Percentiles rank a stretch among this genome's conserved stretches.
phyloP scores from a whole-genome alignment of 2,113 vertebrate genomes.

The Climacteris rufus region DNA sequence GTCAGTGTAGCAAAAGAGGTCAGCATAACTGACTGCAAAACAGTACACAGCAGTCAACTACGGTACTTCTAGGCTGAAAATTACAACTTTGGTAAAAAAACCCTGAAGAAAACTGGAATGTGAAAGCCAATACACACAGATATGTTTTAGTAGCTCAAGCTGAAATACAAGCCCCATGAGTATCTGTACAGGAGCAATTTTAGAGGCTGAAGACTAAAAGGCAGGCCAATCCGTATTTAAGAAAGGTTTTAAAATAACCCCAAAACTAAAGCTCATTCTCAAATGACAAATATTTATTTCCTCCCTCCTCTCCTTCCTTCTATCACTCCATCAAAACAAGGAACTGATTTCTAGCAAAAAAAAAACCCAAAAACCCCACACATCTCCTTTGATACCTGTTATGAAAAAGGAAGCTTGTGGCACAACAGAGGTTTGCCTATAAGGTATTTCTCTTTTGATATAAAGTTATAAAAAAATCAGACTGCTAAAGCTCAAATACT shows the following conservation, averaged over 20 bases:
- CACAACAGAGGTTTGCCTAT: not conserved
- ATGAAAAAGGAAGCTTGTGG: not conserved
- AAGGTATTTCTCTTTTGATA: not conserved
- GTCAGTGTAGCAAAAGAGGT: not conserved
- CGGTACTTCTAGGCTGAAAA: not conserved
- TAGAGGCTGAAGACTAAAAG: not conserved
- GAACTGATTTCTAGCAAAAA: not conserved
- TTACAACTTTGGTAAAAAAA: not conserved
- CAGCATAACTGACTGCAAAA: not conserved
- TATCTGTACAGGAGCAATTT: not conserved
- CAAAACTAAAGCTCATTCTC: not conserved
- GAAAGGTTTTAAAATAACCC: not conserved
- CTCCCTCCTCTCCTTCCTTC: not conserved
- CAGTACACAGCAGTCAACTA: not conserved
- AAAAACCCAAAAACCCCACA: not conserved
- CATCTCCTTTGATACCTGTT: not conserved
- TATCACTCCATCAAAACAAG: not conserved
- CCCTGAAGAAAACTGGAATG: not conserved
- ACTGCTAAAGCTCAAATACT: not conserved
- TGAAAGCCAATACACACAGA: not conserved
- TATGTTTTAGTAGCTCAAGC: not conserved
- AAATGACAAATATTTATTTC: not conserved
- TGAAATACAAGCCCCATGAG: not conserved
- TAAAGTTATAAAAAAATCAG: not conserved
- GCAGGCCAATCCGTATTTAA: not conserved